A percentile compares a stretch with the other conserved stretches of the same genome.
These are phyloP conservation scores for Passer domesticus DNA, from an alignment of 2,113 vertebrate genomes.

Conservation along the genomic window DNA sequence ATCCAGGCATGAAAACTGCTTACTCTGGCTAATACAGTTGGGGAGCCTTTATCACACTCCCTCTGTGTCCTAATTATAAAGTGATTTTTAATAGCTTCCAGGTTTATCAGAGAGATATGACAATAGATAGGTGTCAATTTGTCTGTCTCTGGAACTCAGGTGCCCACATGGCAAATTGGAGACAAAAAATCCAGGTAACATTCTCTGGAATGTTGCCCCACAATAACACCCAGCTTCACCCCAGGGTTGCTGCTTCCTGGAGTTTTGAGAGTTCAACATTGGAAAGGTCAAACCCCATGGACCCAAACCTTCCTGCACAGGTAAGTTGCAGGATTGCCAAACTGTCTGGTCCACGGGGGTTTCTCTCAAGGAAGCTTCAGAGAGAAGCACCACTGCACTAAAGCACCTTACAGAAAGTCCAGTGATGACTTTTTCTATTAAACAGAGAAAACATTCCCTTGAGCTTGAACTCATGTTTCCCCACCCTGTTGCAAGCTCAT, in stretches of 20 bases:
- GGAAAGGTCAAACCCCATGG: background rate
- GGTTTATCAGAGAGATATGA: background rate
- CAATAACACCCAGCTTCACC: rapidly evolving
- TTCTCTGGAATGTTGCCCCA: background rate
- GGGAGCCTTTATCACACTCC: background rate
- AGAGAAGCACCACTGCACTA: background rate
- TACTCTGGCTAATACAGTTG: background rate
- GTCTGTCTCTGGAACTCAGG: background rate
- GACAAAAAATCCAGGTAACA: too few relatives aligned
- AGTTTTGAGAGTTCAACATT: rapidly evolving
- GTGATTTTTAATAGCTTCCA: background rate
- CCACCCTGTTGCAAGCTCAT: rapidly evolving
- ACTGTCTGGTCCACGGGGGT: background rate
- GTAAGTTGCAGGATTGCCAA: background rate
- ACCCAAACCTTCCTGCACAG: background rate
- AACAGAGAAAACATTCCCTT: background rate
- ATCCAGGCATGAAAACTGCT: background rate
- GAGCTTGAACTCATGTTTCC: background rate
- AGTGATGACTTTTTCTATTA: background rate
- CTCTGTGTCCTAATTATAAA: background rate
- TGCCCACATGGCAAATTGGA: background rate
- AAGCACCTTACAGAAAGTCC: background rate
- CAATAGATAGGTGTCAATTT: background rate
- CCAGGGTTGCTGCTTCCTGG: background rate
- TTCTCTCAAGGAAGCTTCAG: background rate